Percentiles rank a stretch among this genome's conserved stretches.
Evolutionary conservation across 2,888 invertebrate genomes (phyloP).

Genomic region (Ptilodon capucinus): DNA sequence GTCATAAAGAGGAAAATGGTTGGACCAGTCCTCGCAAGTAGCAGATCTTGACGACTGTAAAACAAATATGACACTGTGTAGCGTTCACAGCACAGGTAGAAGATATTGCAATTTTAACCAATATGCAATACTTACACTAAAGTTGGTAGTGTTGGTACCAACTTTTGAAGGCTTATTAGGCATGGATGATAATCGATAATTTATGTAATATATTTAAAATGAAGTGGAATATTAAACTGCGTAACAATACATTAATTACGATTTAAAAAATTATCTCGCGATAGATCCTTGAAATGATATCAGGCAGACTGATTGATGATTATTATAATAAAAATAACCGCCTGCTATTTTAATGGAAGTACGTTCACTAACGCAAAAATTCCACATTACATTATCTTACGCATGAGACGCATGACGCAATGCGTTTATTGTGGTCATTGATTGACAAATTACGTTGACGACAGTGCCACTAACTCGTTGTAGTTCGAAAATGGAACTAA

Average conservation of each 20-base stretch:
- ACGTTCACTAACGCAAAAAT: neutral
- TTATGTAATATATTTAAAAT: neutral
- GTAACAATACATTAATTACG: neutral
- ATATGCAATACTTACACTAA: neutral
- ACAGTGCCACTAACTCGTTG: too few species aligned
- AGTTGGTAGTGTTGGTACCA: too few species aligned
- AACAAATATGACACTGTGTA: too few species aligned
- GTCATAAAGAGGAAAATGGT: too few species aligned
- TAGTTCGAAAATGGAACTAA: too few species aligned
- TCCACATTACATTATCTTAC: neutral
- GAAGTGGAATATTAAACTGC: neutral
- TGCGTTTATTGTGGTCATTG: neutral
- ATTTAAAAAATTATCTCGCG: constrained; percentile 7
- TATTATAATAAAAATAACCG: constrained; percentile 9
- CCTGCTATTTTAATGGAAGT: neutral
- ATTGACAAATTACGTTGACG: too few species aligned
- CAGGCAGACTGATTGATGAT: constrained; percentile 9
- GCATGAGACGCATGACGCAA: too few species aligned
- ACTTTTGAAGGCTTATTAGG: too few species aligned
- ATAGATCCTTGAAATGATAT: constrained; percentile 3
- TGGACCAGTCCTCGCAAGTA: too few species aligned
- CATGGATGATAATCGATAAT: neutral
- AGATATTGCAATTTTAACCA: neutral
- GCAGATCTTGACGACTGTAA: too few species aligned
- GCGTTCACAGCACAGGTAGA: too few species aligned